A percentile compares a stretch with the other conserved stretches of the same genome.
phyloP scores from a whole-genome alignment of 2,113 vertebrate genomes.

The Prietella phreatophila region DNA sequence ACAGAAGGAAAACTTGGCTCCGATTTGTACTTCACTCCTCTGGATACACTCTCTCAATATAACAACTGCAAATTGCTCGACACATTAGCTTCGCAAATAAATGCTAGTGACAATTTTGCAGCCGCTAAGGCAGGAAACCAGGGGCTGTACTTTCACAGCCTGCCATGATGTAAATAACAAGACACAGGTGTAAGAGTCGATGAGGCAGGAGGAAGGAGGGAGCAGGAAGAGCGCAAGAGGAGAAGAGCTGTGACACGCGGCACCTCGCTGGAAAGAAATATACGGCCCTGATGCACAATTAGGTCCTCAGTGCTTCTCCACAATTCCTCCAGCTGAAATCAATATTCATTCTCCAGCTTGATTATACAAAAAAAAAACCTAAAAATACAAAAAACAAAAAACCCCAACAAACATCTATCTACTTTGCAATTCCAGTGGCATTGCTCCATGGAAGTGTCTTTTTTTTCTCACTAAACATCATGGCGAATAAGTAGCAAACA shows the following conservation, averaged over 20 bases:
- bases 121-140: background rate
- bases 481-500: constrained; percentile 34
- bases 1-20: too few species aligned
- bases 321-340: constrained; percentile 46
- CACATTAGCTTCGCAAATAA: background rate
- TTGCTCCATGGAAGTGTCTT: constrained; percentile 32
- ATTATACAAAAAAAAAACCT: constrained; percentile 45
- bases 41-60: background rate
- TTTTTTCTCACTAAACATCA: constrained; percentile 26
- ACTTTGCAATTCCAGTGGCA: constrained; percentile 49
- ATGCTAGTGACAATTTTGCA: background rate
- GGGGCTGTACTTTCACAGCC: background rate
- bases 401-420: constrained; percentile 29
- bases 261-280: constrained; percentile 26
- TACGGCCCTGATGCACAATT: constrained; percentile 48
- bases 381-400: constrained; percentile 14
- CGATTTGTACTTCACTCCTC: background rate
- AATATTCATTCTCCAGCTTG: constrained; percentile 56
- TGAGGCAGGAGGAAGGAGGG: background rate
- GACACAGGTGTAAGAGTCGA: constrained; percentile 37
- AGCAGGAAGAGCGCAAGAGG: constrained; percentile 51
- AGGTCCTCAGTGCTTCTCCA: constrained; percentile 34
- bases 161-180: constrained; percentile 28
- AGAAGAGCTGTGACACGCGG: constrained; percentile 30
- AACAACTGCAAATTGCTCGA: background rate